These are phyloP conservation scores for Parapsyche elsis DNA, from an alignment of 1,140 invertebrate genomes.

Conservation along the genomic window DNA sequence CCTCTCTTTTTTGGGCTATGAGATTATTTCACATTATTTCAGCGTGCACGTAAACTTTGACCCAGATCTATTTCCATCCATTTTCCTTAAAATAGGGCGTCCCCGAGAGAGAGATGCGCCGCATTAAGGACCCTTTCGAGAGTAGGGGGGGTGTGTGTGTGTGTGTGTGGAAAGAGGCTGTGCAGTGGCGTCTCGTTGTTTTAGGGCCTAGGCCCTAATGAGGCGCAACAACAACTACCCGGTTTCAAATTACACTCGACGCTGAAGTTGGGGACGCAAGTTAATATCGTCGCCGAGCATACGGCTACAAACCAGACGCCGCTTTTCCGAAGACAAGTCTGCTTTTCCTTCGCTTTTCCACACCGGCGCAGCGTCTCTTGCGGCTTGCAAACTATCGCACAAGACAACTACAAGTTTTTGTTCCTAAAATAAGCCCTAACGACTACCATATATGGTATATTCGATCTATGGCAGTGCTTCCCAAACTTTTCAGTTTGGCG, in stretches of 20 bases:
- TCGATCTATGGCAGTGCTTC: neutral
- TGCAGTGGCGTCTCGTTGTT: too few species aligned
- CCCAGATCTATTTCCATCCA: neutral
- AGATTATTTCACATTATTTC: neutral
- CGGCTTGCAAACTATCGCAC: neutral
- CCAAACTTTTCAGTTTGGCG: neutral
- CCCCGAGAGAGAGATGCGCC: neutral
- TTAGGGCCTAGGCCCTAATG: neutral
- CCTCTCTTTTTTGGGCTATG: neutral
- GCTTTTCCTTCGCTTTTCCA: too few species aligned
- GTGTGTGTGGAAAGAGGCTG: too few species aligned
- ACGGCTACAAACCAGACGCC: too few species aligned
- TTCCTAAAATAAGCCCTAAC: neutral
- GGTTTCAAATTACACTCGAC: neutral
- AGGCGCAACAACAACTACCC: neutral
- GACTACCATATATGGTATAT: too few species aligned
- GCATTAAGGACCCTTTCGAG: neutral
- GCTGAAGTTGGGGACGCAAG: too few species aligned
- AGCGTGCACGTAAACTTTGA: neutral
- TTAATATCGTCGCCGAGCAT: too few species aligned
- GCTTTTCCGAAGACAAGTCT: too few species aligned
- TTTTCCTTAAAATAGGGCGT: neutral
- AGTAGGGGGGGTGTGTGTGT: too few species aligned
- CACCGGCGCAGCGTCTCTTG: neutral
- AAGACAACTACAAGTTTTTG: neutral